These are phyloP conservation scores for Xylocampa areola DNA, from an alignment of 2,888 invertebrate genomes.

Conservation along the genomic window DNA sequence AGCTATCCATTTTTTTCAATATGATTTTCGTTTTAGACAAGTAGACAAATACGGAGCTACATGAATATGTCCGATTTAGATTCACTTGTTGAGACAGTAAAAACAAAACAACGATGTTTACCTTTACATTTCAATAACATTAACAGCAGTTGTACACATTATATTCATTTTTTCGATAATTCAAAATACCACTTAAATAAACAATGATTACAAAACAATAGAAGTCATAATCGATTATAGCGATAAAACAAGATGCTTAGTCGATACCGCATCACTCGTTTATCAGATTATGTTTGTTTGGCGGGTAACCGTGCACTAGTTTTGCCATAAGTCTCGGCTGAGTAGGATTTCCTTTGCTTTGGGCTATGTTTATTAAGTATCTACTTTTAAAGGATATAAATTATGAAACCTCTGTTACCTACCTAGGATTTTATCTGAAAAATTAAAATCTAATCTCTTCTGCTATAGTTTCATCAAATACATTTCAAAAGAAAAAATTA, in stretches of 20 bases:
- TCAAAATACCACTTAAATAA: conserved; percentile 28
- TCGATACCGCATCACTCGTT: conserved; percentile 63
- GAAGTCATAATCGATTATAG: conserved; percentile 34
- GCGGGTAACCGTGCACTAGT: conserved; percentile 50
- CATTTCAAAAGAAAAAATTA: not conserved
- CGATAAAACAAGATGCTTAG: conserved; percentile 24
- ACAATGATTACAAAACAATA: conserved; percentile 36
- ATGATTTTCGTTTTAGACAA: too few relatives aligned
- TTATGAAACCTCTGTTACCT: conserved; percentile 41
- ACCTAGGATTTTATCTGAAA: too few relatives aligned
- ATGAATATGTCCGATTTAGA: conserved; percentile 5
- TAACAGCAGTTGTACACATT: conserved; percentile 47
- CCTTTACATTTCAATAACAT: conserved; percentile 26
- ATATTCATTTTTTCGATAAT: conserved; percentile 37
- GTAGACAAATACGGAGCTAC: not conserved
- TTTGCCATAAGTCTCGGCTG: conserved; percentile 57
- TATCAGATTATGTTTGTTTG: conserved; percentile 57
- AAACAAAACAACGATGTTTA: conserved; percentile 33
- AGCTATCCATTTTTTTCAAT: too few relatives aligned
- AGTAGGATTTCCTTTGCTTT: conserved; percentile 64
- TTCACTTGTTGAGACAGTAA: conserved; percentile 10
- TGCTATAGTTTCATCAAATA: too few relatives aligned
- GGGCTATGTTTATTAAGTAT: conserved; percentile 24
- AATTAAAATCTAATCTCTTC: not conserved
- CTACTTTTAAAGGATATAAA: conserved; percentile 21